Base-by-base conservation (phyloP, 2,888 invertebrate species). In the Plemyria rubiginata region DNA sequence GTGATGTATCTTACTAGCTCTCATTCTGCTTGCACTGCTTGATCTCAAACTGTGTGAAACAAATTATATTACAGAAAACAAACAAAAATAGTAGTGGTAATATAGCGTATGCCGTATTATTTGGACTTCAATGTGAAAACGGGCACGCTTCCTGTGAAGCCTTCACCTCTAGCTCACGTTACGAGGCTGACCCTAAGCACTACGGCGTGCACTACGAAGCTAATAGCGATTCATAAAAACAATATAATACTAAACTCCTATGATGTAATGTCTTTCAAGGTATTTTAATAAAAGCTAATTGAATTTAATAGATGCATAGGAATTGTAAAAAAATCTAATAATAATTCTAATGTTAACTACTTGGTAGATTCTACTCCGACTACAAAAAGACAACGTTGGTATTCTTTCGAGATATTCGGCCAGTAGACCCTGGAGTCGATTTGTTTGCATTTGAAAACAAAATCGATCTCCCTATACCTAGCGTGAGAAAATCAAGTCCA, bases 71-170 rank as follows among this genome's bases (percentile, higher is more conserved):
- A 32, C 16, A 48, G 29, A 15, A 49, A 32, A 28, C n/a, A 45
- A 55, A 38, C 15, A 22, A 22, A 32, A 57, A 38, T 60, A 36
- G 51, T 46, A 54, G 52, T 15, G 36, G 51, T 62, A 62, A 52
- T 58, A n/a, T n/a, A 22, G 22, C 22, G 22, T 22, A 1, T 60
- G 59, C 60, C 52, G 60, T 40, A 56, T 49, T 54, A 57, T 58
- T 58, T 61, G 46, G 54, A 64, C 49, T 52, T 55, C 57, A 41
- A 66, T 54, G 55, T 61, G 61, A 60, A 62, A 62, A 62, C 46
- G 43, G 50, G 57, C 67, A 70, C 54, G 57, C 12, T 65, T 67
- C 65, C 58, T 59, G 48, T 40, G 54, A 67, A 67, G 54, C 67
- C 61, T 67, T 67, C 65, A 57, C 53, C 51, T 59, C 61, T 63